Evolutionary conservation across 2,113 vertebrate genomes (phyloP), one percentile per base, ranked within the genome.

Genomic region (Cygnus buccinator): DNA sequence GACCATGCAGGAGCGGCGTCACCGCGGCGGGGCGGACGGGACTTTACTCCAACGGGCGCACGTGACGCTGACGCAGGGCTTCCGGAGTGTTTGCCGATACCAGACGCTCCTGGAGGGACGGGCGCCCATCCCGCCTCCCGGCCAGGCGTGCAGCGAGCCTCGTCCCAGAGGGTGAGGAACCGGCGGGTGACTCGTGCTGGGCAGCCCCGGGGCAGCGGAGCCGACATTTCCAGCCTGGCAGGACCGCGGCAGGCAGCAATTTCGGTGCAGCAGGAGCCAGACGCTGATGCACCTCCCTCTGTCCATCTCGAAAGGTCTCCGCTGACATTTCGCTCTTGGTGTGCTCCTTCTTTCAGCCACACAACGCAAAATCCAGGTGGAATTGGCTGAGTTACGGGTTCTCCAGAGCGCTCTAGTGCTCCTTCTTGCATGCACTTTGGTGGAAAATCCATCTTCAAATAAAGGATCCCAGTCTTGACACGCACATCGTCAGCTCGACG

Each of bases 11-110:
- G 31, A 84, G 5, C 3, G 0, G 23, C 1, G 33, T 55, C 77
- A 46, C 54, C 9, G 46, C 3, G 1, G 25, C 1, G 1, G 54
- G 21, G 50, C 0, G 2, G 8, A 26, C 15, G 29, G 87, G 73
- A 55, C 84, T 86, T 73, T 33, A 52, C 54, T 41, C 65, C 2
- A 5, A 33, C 35, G 18, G 1, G 3, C 0, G 2, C 0, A 54
- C 15, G n/a, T 37, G 74, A 82, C 3, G 7, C 14, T 1, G 0
- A 75, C 65, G 43, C 52, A 67, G 44, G 43, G 74, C 54, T 41
- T 1, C 0, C 35, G 82, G 0, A 6, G 23, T 50, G 41, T 71
- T 66, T 90, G 75, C 70, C 1, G 0, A 48, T 37, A 67, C 11
- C 4, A 1, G 68, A 46, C 41, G 28, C 61, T 89, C 73, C 70